Base-by-base conservation (phyloP, 2,888 invertebrate species). In the Biston stratarius region DNA sequence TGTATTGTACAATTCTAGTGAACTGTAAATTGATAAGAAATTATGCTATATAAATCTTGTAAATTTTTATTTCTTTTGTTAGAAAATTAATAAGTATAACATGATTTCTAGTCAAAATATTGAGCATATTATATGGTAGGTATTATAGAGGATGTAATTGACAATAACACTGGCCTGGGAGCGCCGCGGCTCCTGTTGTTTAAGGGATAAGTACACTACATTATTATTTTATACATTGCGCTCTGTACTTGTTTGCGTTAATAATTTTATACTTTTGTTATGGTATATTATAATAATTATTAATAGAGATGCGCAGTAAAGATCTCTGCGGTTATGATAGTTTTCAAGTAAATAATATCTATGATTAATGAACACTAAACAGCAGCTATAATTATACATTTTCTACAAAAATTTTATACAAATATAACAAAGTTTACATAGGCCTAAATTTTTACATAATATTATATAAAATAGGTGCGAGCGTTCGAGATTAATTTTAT, bases 81-180 rank as follows among this genome's bases (percentile, higher is more conserved):
- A 91, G 89, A 90, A 86, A 88, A 83, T 91, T 73, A 91, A 90
- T 89, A 87, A 89, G 86, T 90, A 89, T 89, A 91, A 91, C 90
- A 93, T 91, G 93, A 91, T 92, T 94, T 94, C 94, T 94, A 94
- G 94, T 94, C 94, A 94, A 92, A 92, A 90, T 92, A 92, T 93
- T 91, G 91, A 94, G 88, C 92, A 91, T 92, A 92, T 91, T 90
- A 88, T 90, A 89, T 85, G 88, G 91, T 93, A 93, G 90, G 89
- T 91, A 89, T 87, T 86, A 89, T 88, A 89, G 85, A 87, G 82
- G 88, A 88, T 85, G 90, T 92, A 92, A 90, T 91, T 94, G 94
- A 94, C 94, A 94, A 94, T 94, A 94, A 94, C 87, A 88, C 88
- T 77, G 92, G 92, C 89, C 91, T 90, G 90, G 82, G 45, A 45